Base-by-base conservation (phyloP, 2,888 invertebrate species). In the Lepidochrysops patricia region DNA sequence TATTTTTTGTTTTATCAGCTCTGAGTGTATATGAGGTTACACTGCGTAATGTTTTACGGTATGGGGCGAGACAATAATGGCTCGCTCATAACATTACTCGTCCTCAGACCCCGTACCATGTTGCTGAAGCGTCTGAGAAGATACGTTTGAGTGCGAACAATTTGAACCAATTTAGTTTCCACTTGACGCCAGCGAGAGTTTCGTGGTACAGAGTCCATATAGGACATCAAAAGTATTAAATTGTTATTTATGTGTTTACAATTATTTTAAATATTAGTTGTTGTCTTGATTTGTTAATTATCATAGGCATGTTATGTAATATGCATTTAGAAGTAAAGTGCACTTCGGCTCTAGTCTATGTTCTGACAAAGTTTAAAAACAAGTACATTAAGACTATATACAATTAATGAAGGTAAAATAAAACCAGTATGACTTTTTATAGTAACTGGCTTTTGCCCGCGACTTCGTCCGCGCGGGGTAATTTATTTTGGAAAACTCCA, bases 21-120 rank as follows among this genome's bases (percentile, higher is more conserved):
- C 85, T 67, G 68, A 73, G 74, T 77, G 71, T 74, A 78, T 72
- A 68, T 71, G 74, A 72, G 80, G 77, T 74, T 79, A 80, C 78
- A 80, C 85, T 88, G 79, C 84, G 86, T 88, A 87, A 88, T 88
- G 87, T 84, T 89, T 88, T 89, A 89, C 88, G 88, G 88, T 87
- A 89, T 89, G 84, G 87, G 84, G 83, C 84, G 87, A 88, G 88
- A 89, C 89, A 89, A 89, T 89, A 89, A 89, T 89, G 89, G 88
- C 79, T 85, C 83, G 88, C 89, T 89, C 89, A 89, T 89, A 89
- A 89, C 89, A 89, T 89, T 84, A 89, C 89, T 89, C 89, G 86
- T 87, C 83, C 81, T 79, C 78, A 70, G 68, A 73, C 77, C 84
- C 74, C 69, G 81, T 84, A 85, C 86, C 74, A 83, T 67, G 82